Base-by-base conservation (phyloP, 2,888 invertebrate species). In the Pemphredon lugubris region DNA sequence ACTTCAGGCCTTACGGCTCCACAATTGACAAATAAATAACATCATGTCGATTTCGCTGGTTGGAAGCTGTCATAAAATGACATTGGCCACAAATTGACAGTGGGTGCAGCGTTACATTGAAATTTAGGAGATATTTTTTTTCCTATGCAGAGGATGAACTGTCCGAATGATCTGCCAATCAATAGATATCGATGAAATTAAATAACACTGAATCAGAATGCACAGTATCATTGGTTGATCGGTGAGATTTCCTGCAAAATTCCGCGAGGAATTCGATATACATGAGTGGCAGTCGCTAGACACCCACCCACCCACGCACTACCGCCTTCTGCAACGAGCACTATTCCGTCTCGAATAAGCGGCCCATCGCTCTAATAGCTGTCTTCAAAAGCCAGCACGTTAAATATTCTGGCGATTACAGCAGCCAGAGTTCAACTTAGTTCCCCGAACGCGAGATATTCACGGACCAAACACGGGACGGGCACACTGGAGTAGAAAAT, bases 301-400 rank as follows among this genome's bases (percentile, higher is more conserved):
- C 80, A 82, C 79, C 83, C 83, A 86, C 84, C 83, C 86, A 86
- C 86, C 86, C 86, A 86, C 86, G 85, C 86, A 86, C 86, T 82
- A 79, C 82, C 84, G 85, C 84, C 84, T 84, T 84, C 82, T 80
- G 76, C 74, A 77, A 82, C 75, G 74, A 83, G 77, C 73, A 78
- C 79, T 83, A 85, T 77, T 80, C 79, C 79, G 73, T 79, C 77
- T 80, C 67, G 71, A 72, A 57, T 50, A 75, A 71, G 65, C 78
- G 68, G 75, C 76, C 77, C 73, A 79, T 82, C 78, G 75, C 81
- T 67, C 67, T 59, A 50, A 63, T 63, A 68, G 63, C 65, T 59
- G 65, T 76, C 74, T 73, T 72, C 66, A 61, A 51, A 57, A 45
- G 34, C 61, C 34, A 39, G 37, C 50, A 67, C 63, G 59, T 23